Evolutionary conservation across 2,113 vertebrate genomes (phyloP).

Genomic region (Daboia siamensis): DNA sequence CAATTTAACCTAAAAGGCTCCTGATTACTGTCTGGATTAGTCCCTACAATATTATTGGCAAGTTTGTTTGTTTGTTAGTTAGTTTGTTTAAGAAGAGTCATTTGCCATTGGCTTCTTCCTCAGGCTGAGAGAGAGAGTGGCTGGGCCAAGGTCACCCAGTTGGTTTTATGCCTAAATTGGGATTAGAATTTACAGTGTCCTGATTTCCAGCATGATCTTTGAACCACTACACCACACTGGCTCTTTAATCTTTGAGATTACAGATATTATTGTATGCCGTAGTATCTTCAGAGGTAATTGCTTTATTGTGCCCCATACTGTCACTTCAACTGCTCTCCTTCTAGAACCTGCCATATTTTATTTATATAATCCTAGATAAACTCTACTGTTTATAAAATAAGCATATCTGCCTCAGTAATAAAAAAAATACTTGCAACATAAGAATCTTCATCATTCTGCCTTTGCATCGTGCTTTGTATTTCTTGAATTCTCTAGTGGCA

Average conservation of each 20-base stretch:
- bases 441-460: not conserved
- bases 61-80: not conserved
- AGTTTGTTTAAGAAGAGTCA: not conserved
- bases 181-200: not conserved
- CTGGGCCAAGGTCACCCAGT: not conserved
- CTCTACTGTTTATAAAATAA: not conserved
- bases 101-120: not conserved
- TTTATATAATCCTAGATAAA: not conserved
- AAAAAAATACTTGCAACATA: not conserved
- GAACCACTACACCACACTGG: not conserved
- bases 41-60: not conserved
- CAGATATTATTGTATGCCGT: not conserved
- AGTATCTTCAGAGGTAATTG: not conserved
- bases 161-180: not conserved
- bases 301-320: not conserved
- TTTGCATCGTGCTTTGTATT: not conserved
- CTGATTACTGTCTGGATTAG: not conserved
- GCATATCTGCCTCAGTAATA: not conserved
- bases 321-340: not conserved
- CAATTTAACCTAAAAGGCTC: not conserved
- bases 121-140: not conserved
- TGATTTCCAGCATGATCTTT: not conserved
- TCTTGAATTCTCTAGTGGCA: not conserved
- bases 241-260: not conserved
- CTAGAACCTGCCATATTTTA: not conserved